Conservation (phyloP, 2,113 vertebrate genomes). For the Cottus gobio region DNA sequence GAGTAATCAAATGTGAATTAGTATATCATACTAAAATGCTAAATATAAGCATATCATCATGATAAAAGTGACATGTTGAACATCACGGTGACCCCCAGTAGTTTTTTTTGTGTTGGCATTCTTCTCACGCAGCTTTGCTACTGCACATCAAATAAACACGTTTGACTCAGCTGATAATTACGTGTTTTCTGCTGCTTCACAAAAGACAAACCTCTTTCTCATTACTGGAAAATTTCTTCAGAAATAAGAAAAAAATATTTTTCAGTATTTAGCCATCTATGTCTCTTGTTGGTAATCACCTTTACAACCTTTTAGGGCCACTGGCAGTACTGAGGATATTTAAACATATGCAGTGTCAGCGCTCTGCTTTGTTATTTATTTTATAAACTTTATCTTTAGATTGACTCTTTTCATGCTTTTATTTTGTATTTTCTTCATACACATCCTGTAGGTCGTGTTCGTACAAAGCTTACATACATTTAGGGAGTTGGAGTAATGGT, state of each 20-base stretch:
- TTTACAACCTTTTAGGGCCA: not conserved
- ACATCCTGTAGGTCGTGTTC: not conserved
- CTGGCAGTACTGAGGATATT: not conserved
- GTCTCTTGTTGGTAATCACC: not conserved
- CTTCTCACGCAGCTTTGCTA: no score
- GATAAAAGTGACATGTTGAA: not conserved
- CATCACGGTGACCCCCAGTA: not conserved
- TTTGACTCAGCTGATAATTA: not conserved
- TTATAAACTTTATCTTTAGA: not conserved
- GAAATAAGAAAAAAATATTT: not conserved
- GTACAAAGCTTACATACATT: not conserved
- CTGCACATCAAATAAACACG: not conserved
- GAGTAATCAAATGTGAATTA: no score
- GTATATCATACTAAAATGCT: not conserved
- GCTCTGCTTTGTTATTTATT: not conserved
- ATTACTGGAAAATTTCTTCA: not conserved
- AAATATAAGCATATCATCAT: not conserved
- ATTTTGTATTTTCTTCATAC: not conserved
- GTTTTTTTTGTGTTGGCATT: not conserved
- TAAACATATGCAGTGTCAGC: not conserved
- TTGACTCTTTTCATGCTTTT: not conserved
- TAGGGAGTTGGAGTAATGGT: not conserved
- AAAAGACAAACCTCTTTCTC: not conserved
- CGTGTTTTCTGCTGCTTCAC: not conserved
- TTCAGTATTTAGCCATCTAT: not conserved